phyloP scores from a whole-genome alignment of 2,113 vertebrate genomes.

The Leucopsar rothschildi region DNA sequence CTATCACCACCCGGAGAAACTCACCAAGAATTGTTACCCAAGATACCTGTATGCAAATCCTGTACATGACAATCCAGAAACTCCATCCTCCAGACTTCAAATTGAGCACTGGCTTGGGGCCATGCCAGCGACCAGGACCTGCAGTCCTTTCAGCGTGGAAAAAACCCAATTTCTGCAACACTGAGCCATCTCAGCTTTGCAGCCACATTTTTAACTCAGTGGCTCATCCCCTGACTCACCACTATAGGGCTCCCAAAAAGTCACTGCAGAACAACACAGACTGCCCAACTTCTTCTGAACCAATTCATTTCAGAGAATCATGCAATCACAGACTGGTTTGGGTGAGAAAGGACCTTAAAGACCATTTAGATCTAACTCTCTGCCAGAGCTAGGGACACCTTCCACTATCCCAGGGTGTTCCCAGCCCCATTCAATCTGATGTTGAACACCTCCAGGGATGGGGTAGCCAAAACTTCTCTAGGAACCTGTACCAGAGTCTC shows the following conservation, averaged over 20 bases:
- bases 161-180: neutral
- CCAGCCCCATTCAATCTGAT: neutral
- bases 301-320: neutral
- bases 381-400: neutral
- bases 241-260: neutral
- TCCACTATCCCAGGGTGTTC: neutral
- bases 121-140: accelerated
- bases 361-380: neutral
- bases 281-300: neutral
- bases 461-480: neutral
- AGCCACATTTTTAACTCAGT: neutral
- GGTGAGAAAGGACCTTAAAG: neutral
- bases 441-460: neutral
- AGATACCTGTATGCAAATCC: neutral
- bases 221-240: neutral
- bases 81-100: neutral
- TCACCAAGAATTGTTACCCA: neutral
- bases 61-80: neutral
- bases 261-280: accelerated
- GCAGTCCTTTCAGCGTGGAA: neutral
- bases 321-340: neutral
- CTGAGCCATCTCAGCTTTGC: neutral
- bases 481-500: neutral
- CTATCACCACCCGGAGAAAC: neutral
- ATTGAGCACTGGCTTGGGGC: neutral